Evolutionary conservation across 2,113 vertebrate species (phyloP).

Genomic region (Chaetodon trifascialis): DNA sequence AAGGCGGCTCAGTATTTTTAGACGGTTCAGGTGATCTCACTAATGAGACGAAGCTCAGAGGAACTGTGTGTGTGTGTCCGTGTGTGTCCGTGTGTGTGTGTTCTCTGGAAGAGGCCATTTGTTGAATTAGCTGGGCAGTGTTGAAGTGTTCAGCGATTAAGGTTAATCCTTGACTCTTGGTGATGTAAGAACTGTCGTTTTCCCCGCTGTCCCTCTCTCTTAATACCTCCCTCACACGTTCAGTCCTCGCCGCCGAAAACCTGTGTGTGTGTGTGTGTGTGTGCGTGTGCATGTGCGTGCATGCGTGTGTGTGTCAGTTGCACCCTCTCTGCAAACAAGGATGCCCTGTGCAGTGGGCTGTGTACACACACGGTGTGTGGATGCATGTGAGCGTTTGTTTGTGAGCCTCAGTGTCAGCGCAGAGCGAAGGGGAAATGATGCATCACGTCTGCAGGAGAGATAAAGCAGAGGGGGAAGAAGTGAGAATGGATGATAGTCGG

Average conservation of each 20-base stretch:
- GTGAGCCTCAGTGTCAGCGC: not conserved
- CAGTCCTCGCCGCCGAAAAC: constrained; percentile 26
- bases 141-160: constrained; percentile 77
- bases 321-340: constrained; percentile 56
- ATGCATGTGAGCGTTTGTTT: constrained; percentile 31
- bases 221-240: constrained; percentile 44
- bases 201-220: constrained; percentile 4
- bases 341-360: constrained; percentile 45
- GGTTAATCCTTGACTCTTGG: constrained; percentile 71
- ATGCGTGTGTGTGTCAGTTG: constrained; percentile 19
- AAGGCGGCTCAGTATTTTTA: constrained; percentile 56
- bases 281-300: constrained; percentile 3
- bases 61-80: constrained; percentile 48
- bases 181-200: constrained; percentile 65
- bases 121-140: constrained; percentile 77
- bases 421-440: constrained; percentile 69
- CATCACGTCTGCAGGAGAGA: constrained; percentile 69
- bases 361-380: constrained; percentile 27
- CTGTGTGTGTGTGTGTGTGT: constrained; percentile 26
- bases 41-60: constrained; percentile 68
- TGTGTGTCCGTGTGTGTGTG: constrained; percentile 13
- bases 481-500: constrained; percentile 55
- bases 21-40: constrained; percentile 62
- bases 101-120: constrained; percentile 63
- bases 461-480: constrained; percentile 68